Evolutionary conservation across 2,888 invertebrate genomes (phyloP), one percentile per base, ranked within the genome.

Genomic region (Andrena flavipes): DNA sequence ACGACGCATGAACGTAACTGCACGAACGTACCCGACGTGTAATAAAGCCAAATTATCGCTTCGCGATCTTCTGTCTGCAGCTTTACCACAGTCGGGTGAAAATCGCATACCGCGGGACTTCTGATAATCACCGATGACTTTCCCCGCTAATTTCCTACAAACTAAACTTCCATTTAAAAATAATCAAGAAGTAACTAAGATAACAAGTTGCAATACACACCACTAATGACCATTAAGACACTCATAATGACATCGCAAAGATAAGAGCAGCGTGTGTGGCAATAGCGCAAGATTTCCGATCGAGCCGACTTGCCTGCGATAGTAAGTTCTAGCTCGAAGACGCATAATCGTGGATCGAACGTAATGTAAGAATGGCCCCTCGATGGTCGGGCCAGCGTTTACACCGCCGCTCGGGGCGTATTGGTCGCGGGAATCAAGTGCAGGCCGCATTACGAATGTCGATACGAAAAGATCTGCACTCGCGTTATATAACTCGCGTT

Each of bases 381-480:
- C n/a, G n/a, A 10, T 6, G 62, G 16, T 23, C 75, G 63, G 5
- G 1, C 16, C 42, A 42, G 16, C 20, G 30, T 59, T 60, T 29
- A 13, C 4, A 8, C 4, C 13, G 8, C 4, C 8, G 13, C 23
- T 33, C 10, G 26, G 13, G 6, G 26, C 5, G 29, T 42, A 56
- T 35, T 29, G 23, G n/a, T 20, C 8, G 56, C 56, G 56, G 4
- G 10, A 62, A 59, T 13, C 64, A 23, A 70, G 35, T 48, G 26
- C 64, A 54, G 10, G 42, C 20, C 30, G 51, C 59, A 60, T 23
- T 29, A 30, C 8, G 26, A 64, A 20, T 35, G 7, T 3, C 51
- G 54, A 60, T 63, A 56, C 35, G 67, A 49, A 79, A 80, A 54
- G 78, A 72, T 23, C 35, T 10, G 62, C 20, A 5, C 23, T n/a